Evolutionary conservation across 2,888 invertebrate genomes (phyloP).

Genomic region (Limnephilus auricula): DNA sequence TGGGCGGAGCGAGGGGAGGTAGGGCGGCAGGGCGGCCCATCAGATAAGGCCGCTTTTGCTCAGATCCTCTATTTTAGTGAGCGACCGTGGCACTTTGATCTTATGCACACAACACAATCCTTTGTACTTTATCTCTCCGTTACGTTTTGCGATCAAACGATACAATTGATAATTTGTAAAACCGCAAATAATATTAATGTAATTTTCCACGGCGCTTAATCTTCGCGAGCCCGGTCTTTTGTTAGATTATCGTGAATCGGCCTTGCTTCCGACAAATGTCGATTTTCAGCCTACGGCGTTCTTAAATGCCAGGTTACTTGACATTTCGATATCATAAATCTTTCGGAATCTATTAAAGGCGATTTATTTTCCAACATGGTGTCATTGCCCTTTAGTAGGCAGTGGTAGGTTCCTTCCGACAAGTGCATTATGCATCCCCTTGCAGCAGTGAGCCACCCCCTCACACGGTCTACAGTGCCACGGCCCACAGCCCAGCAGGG

Average conservation of each 20-base stretch:
- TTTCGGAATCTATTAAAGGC: not conserved
- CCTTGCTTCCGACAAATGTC: not conserved
- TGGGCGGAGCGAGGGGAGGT: not conserved
- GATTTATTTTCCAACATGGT: constrained; percentile 2
- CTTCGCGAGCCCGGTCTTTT: not conserved
- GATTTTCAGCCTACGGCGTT: not conserved
- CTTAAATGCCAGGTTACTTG: not conserved
- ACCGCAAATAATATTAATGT: not conserved
- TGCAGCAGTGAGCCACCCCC: not conserved
- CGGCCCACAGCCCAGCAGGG: not conserved
- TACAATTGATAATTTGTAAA: constrained; percentile 16
- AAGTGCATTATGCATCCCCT: constrained; percentile 16
- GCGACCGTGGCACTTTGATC: constrained; percentile 11
- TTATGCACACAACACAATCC: constrained; percentile 11
- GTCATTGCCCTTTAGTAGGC: not conserved
- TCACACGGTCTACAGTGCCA: too few relatives aligned
- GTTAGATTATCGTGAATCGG: not conserved
- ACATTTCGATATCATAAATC: constrained; percentile 25
- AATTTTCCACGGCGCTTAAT: not conserved
- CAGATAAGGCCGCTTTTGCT: constrained; percentile 15
- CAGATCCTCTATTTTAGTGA: not conserved
- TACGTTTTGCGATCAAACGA: constrained; percentile 3
- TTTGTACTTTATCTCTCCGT: constrained; percentile 15
- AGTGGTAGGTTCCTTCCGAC: not conserved
- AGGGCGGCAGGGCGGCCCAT: not conserved